Percentiles rank a stretch among this genome's conserved stretches.
Conservation (phyloP, 2,888 invertebrate genomes). For the Drosophila nr. perissopoda region DNA sequence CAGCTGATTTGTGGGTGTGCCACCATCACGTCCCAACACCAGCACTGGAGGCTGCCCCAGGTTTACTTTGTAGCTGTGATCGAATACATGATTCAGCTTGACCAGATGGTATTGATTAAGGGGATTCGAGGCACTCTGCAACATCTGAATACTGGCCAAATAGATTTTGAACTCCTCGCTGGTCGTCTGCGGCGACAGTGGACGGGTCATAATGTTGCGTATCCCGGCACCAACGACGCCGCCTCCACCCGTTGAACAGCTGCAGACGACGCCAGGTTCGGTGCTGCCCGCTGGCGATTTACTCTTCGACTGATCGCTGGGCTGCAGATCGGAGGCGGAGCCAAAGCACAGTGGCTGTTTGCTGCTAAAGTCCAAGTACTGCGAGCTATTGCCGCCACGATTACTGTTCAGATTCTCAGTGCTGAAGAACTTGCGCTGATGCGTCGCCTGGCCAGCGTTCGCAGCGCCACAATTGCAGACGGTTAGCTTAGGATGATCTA, state of each 20-base stretch:
- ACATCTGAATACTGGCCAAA: slow-evolving; percentile 89
- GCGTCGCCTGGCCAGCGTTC: slow-evolving; percentile 58
- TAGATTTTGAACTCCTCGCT: slow-evolving; percentile 90
- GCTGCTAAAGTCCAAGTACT: slow-evolving; percentile 79
- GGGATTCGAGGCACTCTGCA: slow-evolving; percentile 89
- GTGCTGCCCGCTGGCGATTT: slow-evolving; percentile 20
- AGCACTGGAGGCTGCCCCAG: slow-evolving; percentile 63
- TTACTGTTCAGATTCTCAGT: slow-evolving; percentile 83
- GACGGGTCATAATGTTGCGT: slow-evolving; percentile 88
- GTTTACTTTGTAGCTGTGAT: slow-evolving; percentile 83
- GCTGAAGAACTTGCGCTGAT: slow-evolving; percentile 84
- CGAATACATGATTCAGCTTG: slow-evolving; percentile 87
- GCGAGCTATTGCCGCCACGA: slow-evolving; percentile 69
- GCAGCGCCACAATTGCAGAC: slow-evolving; percentile 70
- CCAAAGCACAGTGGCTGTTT: slow-evolving; percentile 83
- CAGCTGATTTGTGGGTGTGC: slow-evolving; percentile 71
- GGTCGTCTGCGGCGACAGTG: slow-evolving; percentile 88
- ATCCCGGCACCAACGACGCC: slow-evolving; percentile 51
- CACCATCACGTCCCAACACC: slow-evolving; percentile 61
- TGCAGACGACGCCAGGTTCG: slow-evolving; percentile 75
- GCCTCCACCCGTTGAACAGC: slow-evolving; percentile 73
- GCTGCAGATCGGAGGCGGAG: slow-evolving; percentile 85
- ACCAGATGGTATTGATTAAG: slow-evolving; percentile 87
- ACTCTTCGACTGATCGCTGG: slow-evolving; percentile 56
- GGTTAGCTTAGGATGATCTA: slow-evolving; percentile 63